These are phyloP conservation scores for Microcebus ravelobensis DNA, from an alignment of 2,113 vertebrate genomes.

Conservation along the genomic window DNA sequence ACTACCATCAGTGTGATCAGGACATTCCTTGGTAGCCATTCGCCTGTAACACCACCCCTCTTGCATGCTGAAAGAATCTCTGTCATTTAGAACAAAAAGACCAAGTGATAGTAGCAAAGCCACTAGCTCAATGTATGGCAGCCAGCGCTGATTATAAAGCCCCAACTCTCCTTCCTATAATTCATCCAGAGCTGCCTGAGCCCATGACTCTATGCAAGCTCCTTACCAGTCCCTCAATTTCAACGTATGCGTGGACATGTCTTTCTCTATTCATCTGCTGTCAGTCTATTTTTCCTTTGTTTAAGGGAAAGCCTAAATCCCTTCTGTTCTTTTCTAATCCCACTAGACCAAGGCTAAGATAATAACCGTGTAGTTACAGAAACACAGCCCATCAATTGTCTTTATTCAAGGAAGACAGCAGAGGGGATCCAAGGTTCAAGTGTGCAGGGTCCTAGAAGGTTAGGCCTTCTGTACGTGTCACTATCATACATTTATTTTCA, in stretches of 20 bases:
- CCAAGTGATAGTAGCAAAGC: not conserved
- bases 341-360: not conserved
- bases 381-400: not conserved
- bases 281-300: not conserved
- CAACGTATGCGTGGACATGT: not conserved
- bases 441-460: not conserved
- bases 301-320: not conserved
- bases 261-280: not conserved
- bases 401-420: not conserved
- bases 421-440: not conserved
- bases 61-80: not conserved
- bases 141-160: not conserved
- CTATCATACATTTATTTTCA: not conserved
- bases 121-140: not conserved
- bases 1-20: not conserved
- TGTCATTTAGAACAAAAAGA: constrained; percentile 3
- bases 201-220: not conserved
- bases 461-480: not conserved
- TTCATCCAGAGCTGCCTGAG: not conserved
- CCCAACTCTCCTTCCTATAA: not conserved
- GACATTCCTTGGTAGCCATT: not conserved
- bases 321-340: not conserved
- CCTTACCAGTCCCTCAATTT: not conserved
- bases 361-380: not conserved
- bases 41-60: not conserved